Percentiles rank a stretch among this genome's conserved stretches.
These are phyloP conservation scores for Bactericera cockerelli DNA, from an alignment of 1,140 invertebrate species.

Conservation along the genomic window DNA sequence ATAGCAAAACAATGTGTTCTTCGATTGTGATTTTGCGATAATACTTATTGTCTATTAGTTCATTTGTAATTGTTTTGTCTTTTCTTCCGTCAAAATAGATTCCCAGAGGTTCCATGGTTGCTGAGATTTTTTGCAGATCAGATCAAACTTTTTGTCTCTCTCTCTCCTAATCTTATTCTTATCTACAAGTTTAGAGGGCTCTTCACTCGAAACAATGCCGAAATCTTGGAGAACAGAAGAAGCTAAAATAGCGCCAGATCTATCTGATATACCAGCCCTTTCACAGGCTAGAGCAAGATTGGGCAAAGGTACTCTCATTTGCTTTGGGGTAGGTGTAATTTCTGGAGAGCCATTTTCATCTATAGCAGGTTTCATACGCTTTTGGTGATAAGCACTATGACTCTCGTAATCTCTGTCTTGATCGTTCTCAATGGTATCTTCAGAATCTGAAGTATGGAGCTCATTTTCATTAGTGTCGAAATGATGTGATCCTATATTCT, in stretches of 20 bases:
- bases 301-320: background rate
- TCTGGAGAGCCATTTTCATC: background rate
- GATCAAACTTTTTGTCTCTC: constrained; percentile 7
- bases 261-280: constrained; percentile 25
- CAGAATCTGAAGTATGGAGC: background rate
- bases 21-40: constrained; percentile 18
- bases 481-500: background rate
- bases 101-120: background rate
- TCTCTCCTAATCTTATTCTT: constrained; percentile 23
- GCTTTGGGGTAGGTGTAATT: background rate
- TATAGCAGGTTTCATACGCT: background rate
- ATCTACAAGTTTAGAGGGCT: constrained; percentile 21
- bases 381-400: background rate
- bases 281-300: no score
- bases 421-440: background rate
- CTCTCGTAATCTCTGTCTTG: background rate
- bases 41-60: constrained; percentile 21
- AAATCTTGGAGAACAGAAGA: constrained; percentile 23
- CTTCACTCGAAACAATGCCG: constrained; percentile 14
- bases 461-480: background rate
- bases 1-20: constrained; percentile 23
- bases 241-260: constrained; percentile 24
- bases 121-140: background rate
- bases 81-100: constrained; percentile 23
- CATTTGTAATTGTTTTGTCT: constrained; percentile 22